Evolutionary conservation across 2,797 vertebrate genomes (phyloP), one percentile per base, ranked within the genome.

Genomic region (Argya squamiceps): DNA sequence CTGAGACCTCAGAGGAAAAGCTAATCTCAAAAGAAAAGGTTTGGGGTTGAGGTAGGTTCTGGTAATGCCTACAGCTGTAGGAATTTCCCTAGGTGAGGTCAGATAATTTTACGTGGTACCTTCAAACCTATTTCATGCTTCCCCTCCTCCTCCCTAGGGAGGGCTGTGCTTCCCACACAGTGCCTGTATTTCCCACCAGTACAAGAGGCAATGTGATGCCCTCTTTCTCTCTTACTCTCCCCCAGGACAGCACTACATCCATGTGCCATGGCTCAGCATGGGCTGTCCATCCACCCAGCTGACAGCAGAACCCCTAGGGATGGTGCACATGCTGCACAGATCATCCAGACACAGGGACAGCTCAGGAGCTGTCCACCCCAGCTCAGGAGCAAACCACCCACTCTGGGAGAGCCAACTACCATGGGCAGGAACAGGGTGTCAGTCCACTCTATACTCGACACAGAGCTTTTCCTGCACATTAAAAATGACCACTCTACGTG

Each of bases 201-300:
- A 36, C 22, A 43, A 44, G 58, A 47, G 15, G 18, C 10, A 49
- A 39, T 4, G 1, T 7, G 20, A 9, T 30, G 16, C 6, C 37
- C 24, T 62, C 29, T 32, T 69, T 44, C n/a, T 60, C n/a, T 43
- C 41, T 39, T 26, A 22, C 7, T 39, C 8, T 16, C 23, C 55
- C 22, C 26, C 15, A 34, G 44, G 27, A 70, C 22, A 78, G 26
- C 1, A 0, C 5, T 19, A 4, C 24, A 43, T 15, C 9, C 5
- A 0, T 3, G 5, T 60, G 15, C 46, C 56, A 5, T 3, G 14
- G 62, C 49, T 85, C 0, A 0, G 37, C 2, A 1, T 3, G 6
- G 46, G 3, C 52, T 34, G 30, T 12, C 27, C 69, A 30, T 15
- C 4, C 59, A 17, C 29, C 29, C 9, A 1, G 18, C 12, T 84